Evolutionary conservation across 2,888 invertebrate genomes (phyloP).

Genomic region (Lordiphosa andalusiaca): DNA sequence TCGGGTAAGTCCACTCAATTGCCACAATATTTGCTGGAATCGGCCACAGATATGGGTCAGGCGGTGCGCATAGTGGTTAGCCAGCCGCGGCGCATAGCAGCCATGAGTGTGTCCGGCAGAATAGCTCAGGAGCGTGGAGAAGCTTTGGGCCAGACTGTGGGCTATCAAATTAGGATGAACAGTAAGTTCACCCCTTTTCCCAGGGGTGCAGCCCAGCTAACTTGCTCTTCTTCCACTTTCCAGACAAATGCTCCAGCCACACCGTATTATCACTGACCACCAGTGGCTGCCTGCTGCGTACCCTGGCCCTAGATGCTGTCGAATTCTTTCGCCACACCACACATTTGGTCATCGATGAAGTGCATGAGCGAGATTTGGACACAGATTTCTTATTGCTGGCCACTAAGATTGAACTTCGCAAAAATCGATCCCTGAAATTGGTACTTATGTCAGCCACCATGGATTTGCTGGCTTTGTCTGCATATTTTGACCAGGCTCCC

Average conservation of each 20-base stretch:
- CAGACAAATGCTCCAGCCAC: slow-evolving; percentile 66
- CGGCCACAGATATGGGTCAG: slow-evolving; percentile 84
- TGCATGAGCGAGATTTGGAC: slow-evolving; percentile 96
- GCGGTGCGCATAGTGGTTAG: slow-evolving; percentile 94
- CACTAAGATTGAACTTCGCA: slow-evolving; percentile 87
- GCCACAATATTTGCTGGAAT: slow-evolving; percentile 92
- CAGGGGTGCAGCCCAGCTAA: too few relatives aligned
- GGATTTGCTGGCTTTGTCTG: slow-evolving; percentile 89
- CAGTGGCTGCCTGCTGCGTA: slow-evolving; percentile 84
- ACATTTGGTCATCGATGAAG: slow-evolving; percentile 95
- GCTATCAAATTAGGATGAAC: slow-evolving; percentile 95
- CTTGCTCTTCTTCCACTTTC: not conserved
- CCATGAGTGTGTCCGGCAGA: slow-evolving; percentile 93
- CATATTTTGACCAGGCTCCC: slow-evolving; percentile 91
- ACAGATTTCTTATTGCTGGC: slow-evolving; percentile 95
- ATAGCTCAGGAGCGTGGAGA: slow-evolving; percentile 88
- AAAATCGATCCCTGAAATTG: slow-evolving; percentile 87
- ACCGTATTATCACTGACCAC: slow-evolving; percentile 78
- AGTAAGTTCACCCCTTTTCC: slow-evolving; percentile 81
- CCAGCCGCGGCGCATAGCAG: slow-evolving; percentile 95
- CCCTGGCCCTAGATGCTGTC: slow-evolving; percentile 88
- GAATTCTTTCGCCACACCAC: slow-evolving; percentile 81
- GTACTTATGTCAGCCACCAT: slow-evolving; percentile 98
- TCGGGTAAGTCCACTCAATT: slow-evolving; percentile 98
- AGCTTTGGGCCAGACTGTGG: slow-evolving; percentile 86